Evolutionary conservation across 2,888 invertebrate species (phyloP), one percentile per base, ranked within the genome.

Genomic region (Cosmia pyralina): DNA sequence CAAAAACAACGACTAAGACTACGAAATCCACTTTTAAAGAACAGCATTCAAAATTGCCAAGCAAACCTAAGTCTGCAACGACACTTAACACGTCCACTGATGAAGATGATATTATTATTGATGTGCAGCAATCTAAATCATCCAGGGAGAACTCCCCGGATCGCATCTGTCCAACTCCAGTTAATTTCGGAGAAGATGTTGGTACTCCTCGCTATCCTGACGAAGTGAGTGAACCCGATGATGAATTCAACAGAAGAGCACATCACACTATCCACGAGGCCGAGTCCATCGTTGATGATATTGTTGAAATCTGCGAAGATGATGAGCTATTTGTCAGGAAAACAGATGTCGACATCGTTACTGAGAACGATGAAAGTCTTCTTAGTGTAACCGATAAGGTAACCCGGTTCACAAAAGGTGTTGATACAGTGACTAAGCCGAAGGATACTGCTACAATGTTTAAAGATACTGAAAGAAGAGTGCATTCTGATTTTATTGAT

Each of bases 81-180:
- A 92, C 97, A 19, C 90, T 96, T 41, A 96, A 96, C 73, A 96
- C 96, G 38, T 93, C 96, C 44, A 93, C 92, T 81, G 96, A 96
- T 81, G 97, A 97, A 75, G 94, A 96, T 86, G 97, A 97, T 85
- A 92, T 97, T n/a, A 96, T 97, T 48, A 97, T 97, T 73, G 97
- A 97, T 89, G 96, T 97, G 63, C 97, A 97, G 89, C 97, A 97
- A 89, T 97, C 98, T 0, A 97, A 97, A 92, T 98, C 98, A 65
- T 98, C 98, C 0, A 94, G 98, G 28, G 98, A 98, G 91, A 97
- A 97, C 66, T 97, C 98, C 7, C 98, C 98, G 0, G 97, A 98
- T 88, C 96, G 97, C 77, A 97, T 97, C 71, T 97, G 97, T 85
- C 97, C 97, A 0, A 97, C 97, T 15, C 97, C 97, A 0, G 96